Percentiles rank a stretch among this genome's conserved stretches.
These are phyloP conservation scores for Pogoniulus pusillus DNA, from an alignment of 2,797 vertebrate genomes.

Conservation along the genomic window DNA sequence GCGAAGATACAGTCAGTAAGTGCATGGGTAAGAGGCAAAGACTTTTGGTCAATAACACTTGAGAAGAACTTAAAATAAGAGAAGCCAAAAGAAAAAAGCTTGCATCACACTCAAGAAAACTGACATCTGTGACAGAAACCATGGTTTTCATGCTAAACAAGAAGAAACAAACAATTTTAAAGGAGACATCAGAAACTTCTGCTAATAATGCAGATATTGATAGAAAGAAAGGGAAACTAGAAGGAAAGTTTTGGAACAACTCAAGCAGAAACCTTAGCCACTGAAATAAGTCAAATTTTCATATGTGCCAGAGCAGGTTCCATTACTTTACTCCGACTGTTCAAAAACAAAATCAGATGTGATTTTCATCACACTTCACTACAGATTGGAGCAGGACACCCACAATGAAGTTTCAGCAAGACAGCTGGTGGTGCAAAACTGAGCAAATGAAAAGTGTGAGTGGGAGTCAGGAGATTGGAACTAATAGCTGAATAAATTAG, in stretches of 20 bases:
- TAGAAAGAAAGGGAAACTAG: not conserved
- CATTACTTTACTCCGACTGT: not conserved
- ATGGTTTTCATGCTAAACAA: not conserved
- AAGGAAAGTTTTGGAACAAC: not conserved
- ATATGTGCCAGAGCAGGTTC: not conserved
- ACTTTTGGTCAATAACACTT: not conserved
- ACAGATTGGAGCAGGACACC: conserved; percentile 22
- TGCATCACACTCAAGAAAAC: not conserved
- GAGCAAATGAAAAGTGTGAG: conserved; percentile 26
- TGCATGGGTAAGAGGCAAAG: not conserved
- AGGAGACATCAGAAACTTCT: not conserved
- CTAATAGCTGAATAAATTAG: conserved; percentile 50
- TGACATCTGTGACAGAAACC: not conserved
- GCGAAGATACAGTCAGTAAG: not conserved
- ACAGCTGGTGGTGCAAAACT: conserved; percentile 47
- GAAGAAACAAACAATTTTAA: not conserved
- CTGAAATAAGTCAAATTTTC: not conserved
- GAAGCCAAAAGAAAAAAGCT: not conserved
- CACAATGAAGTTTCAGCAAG: conserved; percentile 36
- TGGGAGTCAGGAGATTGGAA: conserved; percentile 35
- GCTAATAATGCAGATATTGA: not conserved
- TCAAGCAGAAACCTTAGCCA: not conserved
- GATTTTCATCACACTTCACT: not conserved
- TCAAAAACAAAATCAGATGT: not conserved
- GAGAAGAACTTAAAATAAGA: not conserved